These are phyloP conservation scores for Nephrotoma guestfalica DNA, from an alignment of 2,888 invertebrate species.

Conservation along the genomic window DNA sequence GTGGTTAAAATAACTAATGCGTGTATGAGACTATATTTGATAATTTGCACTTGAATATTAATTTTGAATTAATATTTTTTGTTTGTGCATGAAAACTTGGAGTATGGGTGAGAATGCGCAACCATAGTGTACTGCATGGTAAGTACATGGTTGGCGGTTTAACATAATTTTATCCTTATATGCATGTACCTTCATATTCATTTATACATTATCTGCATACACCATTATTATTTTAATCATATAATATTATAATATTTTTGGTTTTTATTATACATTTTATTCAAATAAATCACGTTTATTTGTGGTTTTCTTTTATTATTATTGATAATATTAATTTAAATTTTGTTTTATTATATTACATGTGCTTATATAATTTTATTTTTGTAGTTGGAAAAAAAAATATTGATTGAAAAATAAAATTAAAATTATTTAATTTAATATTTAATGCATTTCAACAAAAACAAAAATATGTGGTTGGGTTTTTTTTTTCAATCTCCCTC, in stretches of 20 bases:
- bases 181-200: neutral
- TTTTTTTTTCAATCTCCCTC: neutral
- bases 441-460: neutral
- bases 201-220: neutral
- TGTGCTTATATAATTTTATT: neutral
- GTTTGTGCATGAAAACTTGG: neutral
- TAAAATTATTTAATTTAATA: neutral
- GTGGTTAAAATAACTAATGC: neutral
- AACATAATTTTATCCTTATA: neutral
- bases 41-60: neutral
- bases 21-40: neutral
- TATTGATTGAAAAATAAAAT: neutral
- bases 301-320: neutral
- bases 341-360: neutral
- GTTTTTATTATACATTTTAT: neutral
- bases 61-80: neutral
- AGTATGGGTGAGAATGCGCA: neutral
- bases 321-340: neutral
- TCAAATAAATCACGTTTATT: neutral
- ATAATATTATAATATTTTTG: neutral
- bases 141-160: neutral
- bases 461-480: neutral
- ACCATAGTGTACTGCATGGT: neutral
- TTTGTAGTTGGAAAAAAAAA: neutral
- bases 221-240: neutral